Conservation (phyloP, 1,140 invertebrate species). For the Ips nitidus region DNA sequence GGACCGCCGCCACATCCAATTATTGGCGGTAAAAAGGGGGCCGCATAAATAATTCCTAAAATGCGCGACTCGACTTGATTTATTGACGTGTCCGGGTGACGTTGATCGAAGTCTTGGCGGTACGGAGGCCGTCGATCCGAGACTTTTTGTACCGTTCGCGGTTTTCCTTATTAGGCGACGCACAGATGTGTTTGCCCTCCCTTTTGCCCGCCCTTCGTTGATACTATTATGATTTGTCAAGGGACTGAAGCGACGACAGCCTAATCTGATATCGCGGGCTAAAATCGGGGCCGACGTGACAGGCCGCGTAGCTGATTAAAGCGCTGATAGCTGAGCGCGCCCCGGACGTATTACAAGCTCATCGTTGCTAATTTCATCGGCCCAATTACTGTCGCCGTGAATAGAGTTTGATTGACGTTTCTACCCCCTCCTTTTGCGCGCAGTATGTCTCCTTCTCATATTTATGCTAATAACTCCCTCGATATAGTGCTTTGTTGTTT, state of each 20-base stretch:
- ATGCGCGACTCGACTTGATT: slow-evolving; percentile 19
- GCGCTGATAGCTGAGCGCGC: slow-evolving; percentile 19
- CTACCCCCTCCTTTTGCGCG: too few relatives aligned
- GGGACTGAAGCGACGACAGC: slow-evolving; percentile 16
- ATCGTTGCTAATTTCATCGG: slow-evolving; percentile 24
- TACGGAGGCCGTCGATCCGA: slow-evolving; percentile 4
- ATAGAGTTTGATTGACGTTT: slow-evolving; percentile 1
- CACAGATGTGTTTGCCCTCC: background rate
- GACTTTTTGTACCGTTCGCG: background rate
- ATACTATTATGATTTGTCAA: slow-evolving; percentile 22
- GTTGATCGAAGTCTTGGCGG: slow-evolving; percentile 21
- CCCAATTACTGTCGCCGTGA: slow-evolving; percentile 17
- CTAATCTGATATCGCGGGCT: slow-evolving; percentile 26
- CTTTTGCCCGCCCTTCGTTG: background rate
- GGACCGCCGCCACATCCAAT: slow-evolving; percentile 20
- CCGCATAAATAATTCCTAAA: slow-evolving; percentile 26
- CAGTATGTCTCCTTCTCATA: too few relatives aligned
- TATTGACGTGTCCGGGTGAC: slow-evolving; percentile 18
- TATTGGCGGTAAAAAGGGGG: slow-evolving; percentile 22
- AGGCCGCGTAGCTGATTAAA: slow-evolving; percentile 26
- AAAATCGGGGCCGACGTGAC: slow-evolving; percentile 26
- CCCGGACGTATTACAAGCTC: slow-evolving; percentile 14
- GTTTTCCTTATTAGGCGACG: background rate
- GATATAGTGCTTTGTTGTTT: too few relatives aligned
- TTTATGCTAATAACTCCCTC: too few relatives aligned